Base-by-base conservation (phyloP, 1,140 invertebrate genomes). In the Luehdorfia chinensis region DNA sequence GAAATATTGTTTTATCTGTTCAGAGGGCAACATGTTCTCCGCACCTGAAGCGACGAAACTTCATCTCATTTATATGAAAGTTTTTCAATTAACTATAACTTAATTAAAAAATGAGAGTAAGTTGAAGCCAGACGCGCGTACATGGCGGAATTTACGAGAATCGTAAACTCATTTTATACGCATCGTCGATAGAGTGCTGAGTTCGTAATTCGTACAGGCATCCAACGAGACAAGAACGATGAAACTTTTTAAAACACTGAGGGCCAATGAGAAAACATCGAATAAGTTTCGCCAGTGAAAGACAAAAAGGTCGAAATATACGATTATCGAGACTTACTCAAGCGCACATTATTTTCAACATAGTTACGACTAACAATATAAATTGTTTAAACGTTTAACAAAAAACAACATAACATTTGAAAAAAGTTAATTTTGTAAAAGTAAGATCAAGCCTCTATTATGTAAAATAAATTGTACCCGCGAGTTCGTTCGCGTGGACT, bases 81-180 rank as follows among this genome's bases (percentile, higher is more conserved):
- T 79, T 73, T 75, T 68, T 59, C 63, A 77, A 80, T 80, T 71
- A 78, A 53, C 67, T 71, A 81, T 77, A 75, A 71, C 65, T 79
- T 77, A 71, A 79, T 81, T 74, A 65, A 75, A 75, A 43, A 75
- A 37, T 33, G 23, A 33, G 43, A 44, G 31, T 16, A 50, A 45
- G 47, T 43, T 48, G 36, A 41, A 54, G 46, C 36, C n/a, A 37
- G 55, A 58, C 14, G 25, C 37, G 55, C 48, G 59, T 43, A 68
- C 52, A 62, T 67, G 53, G 45, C 64, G 41, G 49, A 63, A 65
- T 72, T 79, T 73, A 75, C 55, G 58, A 57, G 48, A 55, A 63
- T 71, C 66, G 65, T 57, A 66, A 69, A 73, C 62, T 68, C 66
- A 76, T 78, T 75, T 78, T 80, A 75, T 66, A 84, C 76, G 75